Percentiles rank a stretch among this genome's conserved stretches.
These are phyloP conservation scores for Melanostoma mellinum DNA, from an alignment of 2,888 invertebrate species.

Conservation along the genomic window DNA sequence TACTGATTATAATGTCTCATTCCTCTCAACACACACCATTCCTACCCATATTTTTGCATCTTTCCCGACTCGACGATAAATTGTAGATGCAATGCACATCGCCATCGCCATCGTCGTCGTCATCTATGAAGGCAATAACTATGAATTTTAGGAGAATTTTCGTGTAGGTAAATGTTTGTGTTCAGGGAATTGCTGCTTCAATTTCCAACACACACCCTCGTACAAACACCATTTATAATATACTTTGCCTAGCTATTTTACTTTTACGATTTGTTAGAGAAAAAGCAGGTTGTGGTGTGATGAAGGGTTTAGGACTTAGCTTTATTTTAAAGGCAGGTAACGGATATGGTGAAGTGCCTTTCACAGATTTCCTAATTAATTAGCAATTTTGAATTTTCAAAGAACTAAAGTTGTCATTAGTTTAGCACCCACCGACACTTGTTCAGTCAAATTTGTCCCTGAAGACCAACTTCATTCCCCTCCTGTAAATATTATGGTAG, in stretches of 20 bases:
- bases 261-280: conserved; percentile 7
- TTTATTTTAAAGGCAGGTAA: neutral
- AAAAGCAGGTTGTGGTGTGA: neutral
- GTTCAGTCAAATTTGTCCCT: neutral
- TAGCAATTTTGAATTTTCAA: conserved; percentile 51
- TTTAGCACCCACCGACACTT: conserved; percentile 33
- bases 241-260: neutral
- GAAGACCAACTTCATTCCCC: neutral
- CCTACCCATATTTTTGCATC: neutral
- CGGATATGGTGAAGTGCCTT: conserved; percentile 23
- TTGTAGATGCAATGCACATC: neutral
- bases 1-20: conserved; percentile 25
- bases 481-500: neutral
- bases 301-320: neutral
- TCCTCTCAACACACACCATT: neutral
- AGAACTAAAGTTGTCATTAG: conserved; percentile 48
- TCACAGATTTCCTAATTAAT: conserved; percentile 56
- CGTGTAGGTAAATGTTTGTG: conserved; percentile 12
- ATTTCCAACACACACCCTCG: neutral
- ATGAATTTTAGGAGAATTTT: conserved; percentile 21
- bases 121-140: neutral
- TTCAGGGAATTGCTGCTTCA: conserved; percentile 21
- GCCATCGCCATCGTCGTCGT: neutral
- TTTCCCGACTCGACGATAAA: neutral
- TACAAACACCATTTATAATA: neutral